Evolutionary conservation across 2,113 vertebrate genomes (phyloP), one percentile per base, ranked within the genome.

Genomic region (Xiphias gladius): DNA sequence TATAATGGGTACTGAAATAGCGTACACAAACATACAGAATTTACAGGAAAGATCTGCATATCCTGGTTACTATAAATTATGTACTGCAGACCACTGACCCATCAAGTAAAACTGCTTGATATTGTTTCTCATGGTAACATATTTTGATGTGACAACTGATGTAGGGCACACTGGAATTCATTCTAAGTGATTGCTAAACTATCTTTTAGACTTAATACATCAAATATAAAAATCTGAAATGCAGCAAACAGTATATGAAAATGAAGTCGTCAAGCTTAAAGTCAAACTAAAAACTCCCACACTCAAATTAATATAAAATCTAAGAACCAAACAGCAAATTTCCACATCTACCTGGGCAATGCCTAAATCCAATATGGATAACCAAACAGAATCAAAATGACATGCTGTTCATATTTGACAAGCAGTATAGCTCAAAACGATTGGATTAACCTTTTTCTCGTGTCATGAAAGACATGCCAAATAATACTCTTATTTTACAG

Each of bases 401-500:
- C 12, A 55, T 54, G 24, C 54, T 83, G 86, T 74, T 88, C 85
- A 87, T 92, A 85, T 93, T 91, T 93, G 89, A 90, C 76, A 66
- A 87, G 86, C 68, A 86, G 80, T 30, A 64, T 13, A 70, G 12
- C 83, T 88, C 43, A 86, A 85, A 91, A 87, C 82, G 79, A 82
- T 28, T 43, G 84, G 91, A 92, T 94, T 94, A 93, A 92, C 93
- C 92, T 92, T 85, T 80, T 81, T 78, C 46, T 64, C 20, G 28
- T 89, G 85, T 85, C 72, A 69, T 61, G 39, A 43, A 80, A 80
- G 59, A 79, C 64, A 28, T n/a, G 41, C 3, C 32, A 75, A 62
- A 89, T 83, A 79, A 83, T 54, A 63, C 12, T 64, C 71, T 82
- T 68, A 73, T 59, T 78, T 68, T 74, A 58, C 41, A 76, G 9